Conservation (phyloP, 2,888 invertebrate genomes). For the Hermaeophaga mercurialis region DNA sequence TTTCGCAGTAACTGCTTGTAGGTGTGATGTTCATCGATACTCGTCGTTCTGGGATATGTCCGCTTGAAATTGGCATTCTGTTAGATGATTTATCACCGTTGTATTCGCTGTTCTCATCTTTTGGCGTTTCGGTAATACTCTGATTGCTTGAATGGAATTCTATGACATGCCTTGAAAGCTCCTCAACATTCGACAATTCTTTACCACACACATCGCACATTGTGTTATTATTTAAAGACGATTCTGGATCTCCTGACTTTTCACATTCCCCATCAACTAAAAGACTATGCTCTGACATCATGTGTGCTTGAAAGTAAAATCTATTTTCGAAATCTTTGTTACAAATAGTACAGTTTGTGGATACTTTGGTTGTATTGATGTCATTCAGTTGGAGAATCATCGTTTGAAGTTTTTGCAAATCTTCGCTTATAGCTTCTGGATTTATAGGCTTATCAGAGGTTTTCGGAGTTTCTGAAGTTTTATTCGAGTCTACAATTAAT, state of each 20-base stretch:
- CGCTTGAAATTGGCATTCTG: constrained; percentile 42
- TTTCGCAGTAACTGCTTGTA: constrained; percentile 92
- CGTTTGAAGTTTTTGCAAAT: constrained; percentile 85
- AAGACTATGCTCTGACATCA: constrained; percentile 69
- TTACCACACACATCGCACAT: constrained; percentile 57
- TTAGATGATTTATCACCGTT: constrained; percentile 58
- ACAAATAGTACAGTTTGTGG: constrained; percentile 69
- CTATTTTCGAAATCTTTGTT: constrained; percentile 74
- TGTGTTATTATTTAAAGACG: constrained; percentile 51
- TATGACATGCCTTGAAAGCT: constrained; percentile 70
- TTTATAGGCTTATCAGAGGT: constrained; percentile 50
- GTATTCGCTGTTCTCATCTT: constrained; percentile 55
- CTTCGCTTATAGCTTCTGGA: constrained; percentile 76
- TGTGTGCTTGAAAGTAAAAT: constrained; percentile 71
- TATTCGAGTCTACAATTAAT: constrained; percentile 35
- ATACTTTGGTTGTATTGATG: constrained; percentile 66
- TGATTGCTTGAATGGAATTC: constrained; percentile 65
- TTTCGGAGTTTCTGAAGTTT: constrained; percentile 32
- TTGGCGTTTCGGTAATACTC: constrained; percentile 34
- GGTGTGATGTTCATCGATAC: constrained; percentile 68
- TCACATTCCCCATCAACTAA: constrained; percentile 57
- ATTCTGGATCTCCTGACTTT: constrained; percentile 50
- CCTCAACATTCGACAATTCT: constrained; percentile 63
- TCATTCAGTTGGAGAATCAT: constrained; percentile 90
- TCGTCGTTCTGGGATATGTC: constrained; percentile 59